Evolutionary conservation across 2,888 invertebrate genomes (phyloP).

Genomic region (Chalcis sispes): DNA sequence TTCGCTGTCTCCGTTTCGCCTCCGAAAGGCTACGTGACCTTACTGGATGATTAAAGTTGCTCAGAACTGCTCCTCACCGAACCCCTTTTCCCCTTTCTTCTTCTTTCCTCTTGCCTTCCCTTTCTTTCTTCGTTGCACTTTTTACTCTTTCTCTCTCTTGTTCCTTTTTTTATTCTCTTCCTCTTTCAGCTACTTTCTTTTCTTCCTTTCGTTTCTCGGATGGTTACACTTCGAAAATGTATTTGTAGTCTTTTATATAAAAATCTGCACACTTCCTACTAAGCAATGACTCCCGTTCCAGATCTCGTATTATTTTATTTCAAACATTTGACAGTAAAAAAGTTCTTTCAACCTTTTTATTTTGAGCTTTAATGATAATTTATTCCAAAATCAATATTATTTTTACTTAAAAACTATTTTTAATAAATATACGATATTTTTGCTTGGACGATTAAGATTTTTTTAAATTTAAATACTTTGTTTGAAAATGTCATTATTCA

Average conservation of each 20-base stretch:
- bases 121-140: conserved; percentile 44
- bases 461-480: too few relatives aligned
- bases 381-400: too few relatives aligned
- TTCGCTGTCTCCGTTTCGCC: conserved; percentile 27
- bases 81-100: conserved; percentile 6
- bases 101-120: conserved; percentile 26
- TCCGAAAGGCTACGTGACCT: conserved; percentile 67
- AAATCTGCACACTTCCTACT: conserved; percentile 9
- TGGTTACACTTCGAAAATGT: conserved; percentile 12
- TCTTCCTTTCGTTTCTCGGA: background rate
- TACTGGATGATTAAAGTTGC: conserved; percentile 68
- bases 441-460: too few relatives aligned
- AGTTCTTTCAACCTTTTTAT: too few relatives aligned
- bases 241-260: conserved; percentile 24
- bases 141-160: conserved; percentile 43
- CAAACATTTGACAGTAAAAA: too few relatives aligned
- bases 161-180: conserved; percentile 6
- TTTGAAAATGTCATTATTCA: too few relatives aligned
- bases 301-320: too few relatives aligned
- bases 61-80: conserved; percentile 40
- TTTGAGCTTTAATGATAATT: too few relatives aligned
- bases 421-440: too few relatives aligned
- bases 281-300: too few relatives aligned
- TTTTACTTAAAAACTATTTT: too few relatives aligned
- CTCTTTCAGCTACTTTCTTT: background rate